A percentile compares a stretch with the other conserved stretches of the same genome.
Evolutionary conservation across 2,113 vertebrate genomes (phyloP).

Genomic region (Chunga burmeisteri): DNA sequence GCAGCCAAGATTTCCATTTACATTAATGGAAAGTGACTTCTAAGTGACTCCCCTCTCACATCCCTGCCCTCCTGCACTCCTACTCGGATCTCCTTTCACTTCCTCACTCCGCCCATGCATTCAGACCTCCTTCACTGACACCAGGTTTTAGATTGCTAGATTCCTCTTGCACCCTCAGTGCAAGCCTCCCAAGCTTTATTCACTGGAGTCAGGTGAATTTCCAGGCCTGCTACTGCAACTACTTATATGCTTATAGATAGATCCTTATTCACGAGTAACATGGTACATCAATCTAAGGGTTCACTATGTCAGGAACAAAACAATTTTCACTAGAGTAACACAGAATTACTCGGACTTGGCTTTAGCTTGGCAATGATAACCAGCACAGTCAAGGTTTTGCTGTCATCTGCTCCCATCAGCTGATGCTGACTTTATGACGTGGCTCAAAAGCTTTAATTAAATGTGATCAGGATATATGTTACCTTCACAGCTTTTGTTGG

Average conservation of each 20-base stretch:
- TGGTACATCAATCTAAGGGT: neutral
- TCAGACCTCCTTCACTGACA: neutral
- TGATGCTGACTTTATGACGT: neutral
- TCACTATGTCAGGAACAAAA: neutral
- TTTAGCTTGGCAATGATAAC: neutral
- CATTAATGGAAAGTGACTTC: neutral
- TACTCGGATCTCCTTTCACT: neutral
- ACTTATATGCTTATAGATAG: rapidly evolving
- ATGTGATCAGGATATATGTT: neutral
- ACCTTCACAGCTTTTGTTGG: neutral
- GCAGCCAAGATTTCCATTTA: neutral
- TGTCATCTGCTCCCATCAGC: neutral
- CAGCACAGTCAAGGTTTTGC: neutral
- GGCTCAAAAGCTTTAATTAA: neutral
- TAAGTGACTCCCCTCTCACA: neutral
- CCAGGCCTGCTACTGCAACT: neutral
- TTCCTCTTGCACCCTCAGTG: neutral
- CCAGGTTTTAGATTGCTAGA: neutral
- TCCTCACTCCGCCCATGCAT: neutral
- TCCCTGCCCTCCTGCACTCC: neutral
- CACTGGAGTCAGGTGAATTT: neutral
- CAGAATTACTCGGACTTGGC: neutral
- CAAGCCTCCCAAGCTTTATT: neutral
- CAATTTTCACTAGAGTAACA: neutral
- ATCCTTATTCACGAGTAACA: neutral